Evolutionary conservation across 2,113 vertebrate genomes (phyloP).

Genomic region (Fulmarus glacialis): DNA sequence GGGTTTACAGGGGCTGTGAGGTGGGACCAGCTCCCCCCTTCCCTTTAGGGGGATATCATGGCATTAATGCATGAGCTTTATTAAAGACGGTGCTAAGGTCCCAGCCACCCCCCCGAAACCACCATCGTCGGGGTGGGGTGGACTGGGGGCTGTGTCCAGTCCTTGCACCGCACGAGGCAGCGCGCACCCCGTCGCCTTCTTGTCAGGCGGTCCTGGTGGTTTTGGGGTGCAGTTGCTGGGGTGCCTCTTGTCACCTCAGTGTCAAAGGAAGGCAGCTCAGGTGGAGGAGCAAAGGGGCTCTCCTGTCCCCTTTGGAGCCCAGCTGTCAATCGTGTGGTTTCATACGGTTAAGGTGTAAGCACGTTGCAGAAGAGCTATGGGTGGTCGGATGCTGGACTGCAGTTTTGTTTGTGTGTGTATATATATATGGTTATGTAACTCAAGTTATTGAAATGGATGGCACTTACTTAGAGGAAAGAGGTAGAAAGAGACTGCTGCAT

Average conservation of each 20-base stretch:
- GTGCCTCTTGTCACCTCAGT: background rate
- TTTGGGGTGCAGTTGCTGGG: background rate
- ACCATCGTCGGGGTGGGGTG: accelerated
- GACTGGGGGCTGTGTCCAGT: background rate
- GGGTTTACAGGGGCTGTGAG: background rate
- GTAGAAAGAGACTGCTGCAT: background rate
- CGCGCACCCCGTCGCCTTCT: accelerated
- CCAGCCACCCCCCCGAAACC: accelerated
- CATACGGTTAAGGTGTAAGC: accelerated
- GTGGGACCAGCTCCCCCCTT: too few relatives aligned
- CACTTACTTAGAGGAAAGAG: background rate
- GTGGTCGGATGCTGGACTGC: background rate
- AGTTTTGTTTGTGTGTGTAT: background rate
- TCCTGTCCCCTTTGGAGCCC: accelerated
- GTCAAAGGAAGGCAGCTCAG: background rate
- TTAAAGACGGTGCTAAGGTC: background rate
- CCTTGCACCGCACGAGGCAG: accelerated
- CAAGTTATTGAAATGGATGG: background rate
- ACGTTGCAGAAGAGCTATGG: background rate
- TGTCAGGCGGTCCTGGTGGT: accelerated
- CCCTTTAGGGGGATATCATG: background rate
- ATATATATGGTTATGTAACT: background rate
- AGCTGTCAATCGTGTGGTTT: accelerated
- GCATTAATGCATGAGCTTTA: background rate
- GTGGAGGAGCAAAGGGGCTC: background rate